Evolutionary conservation across 1,140 invertebrate species (phyloP).

Genomic region (Theocolax elegans): DNA sequence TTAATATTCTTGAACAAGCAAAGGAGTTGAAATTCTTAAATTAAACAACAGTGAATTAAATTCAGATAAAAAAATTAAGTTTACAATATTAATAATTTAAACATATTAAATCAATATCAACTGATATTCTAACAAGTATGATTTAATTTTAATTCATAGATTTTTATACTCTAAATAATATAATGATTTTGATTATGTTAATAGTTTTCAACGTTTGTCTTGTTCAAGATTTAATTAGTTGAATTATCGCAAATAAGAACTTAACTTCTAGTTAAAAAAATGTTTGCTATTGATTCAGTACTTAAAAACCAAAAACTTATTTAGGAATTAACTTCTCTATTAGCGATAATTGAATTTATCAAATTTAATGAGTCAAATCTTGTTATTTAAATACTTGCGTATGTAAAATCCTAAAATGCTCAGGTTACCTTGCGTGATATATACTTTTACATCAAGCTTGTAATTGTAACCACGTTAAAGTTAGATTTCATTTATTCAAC

Average conservation of each 20-base stretch:
- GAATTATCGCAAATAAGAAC: background rate
- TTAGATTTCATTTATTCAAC: background rate
- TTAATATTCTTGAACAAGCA: background rate
- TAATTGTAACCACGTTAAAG: background rate
- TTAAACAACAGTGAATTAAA: too few species aligned
- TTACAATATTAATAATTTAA: too few species aligned
- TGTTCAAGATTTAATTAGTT: background rate
- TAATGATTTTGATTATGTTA: background rate
- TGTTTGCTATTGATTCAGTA: background rate
- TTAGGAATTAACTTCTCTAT: background rate
- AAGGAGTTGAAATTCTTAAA: background rate
- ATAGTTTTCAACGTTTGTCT: background rate
- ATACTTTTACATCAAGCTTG: background rate
- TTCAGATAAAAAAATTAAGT: too few species aligned
- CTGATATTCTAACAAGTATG: too few species aligned
- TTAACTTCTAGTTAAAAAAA: background rate
- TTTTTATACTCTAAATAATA: background rate
- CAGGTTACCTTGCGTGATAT: constrained; percentile 5
- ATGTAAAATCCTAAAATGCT: constrained; percentile 4
- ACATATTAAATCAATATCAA: too few species aligned
- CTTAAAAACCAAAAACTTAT: constrained; percentile 1
- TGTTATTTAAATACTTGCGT: background rate
- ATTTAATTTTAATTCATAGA: too few species aligned
- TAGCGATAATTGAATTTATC: background rate
- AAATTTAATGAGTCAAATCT: background rate